Evolutionary conservation across 2,113 vertebrate species (phyloP).

Genomic region (Gyps fulvus): DNA sequence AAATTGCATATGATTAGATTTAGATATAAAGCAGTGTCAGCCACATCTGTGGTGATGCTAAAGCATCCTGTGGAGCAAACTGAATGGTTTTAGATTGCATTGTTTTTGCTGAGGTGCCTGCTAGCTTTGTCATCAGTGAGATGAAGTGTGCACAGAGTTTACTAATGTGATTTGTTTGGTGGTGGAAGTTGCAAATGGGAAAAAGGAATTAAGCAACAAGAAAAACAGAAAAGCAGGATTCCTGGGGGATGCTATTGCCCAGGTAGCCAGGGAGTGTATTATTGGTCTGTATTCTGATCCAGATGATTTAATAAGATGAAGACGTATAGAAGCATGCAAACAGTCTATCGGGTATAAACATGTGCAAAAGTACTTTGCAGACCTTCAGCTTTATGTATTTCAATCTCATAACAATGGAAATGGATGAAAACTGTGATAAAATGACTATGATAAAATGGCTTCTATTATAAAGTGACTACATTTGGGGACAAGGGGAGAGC

Average conservation of each 20-base stretch:
- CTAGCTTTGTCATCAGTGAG: background rate
- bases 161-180: background rate
- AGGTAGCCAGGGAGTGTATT: rapidly evolving
- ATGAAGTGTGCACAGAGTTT: background rate
- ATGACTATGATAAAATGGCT: background rate
- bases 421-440: background rate
- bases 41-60: background rate
- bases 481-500: background rate
- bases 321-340: background rate
- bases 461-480: background rate
- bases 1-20: background rate
- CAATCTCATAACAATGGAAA: background rate
- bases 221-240: background rate
- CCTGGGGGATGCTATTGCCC: background rate
- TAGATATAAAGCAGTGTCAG: background rate
- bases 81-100: background rate
- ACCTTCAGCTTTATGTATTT: background rate
- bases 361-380: background rate
- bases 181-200: background rate
- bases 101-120: background rate
- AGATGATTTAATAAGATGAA: background rate
- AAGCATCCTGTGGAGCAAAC: background rate
- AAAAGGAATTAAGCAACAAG: background rate
- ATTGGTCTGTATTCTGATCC: background rate
- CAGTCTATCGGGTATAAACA: background rate